Evolutionary conservation across 2,797 vertebrate species (phyloP).

Genomic region (Pipistrellus nathusii): DNA sequence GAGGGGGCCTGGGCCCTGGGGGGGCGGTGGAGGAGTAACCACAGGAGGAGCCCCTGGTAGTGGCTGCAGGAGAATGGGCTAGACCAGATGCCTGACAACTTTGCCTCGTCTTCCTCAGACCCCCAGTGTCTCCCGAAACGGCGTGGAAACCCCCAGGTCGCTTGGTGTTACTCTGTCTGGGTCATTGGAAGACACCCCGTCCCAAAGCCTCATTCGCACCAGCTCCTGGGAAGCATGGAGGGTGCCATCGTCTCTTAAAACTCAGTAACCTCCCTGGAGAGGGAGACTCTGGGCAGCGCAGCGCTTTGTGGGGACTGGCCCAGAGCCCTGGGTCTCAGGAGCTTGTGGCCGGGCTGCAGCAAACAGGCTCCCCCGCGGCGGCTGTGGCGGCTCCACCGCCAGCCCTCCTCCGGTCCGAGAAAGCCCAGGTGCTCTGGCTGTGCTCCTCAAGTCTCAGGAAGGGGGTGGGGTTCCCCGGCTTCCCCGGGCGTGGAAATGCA

Average conservation of each 20-base stretch:
- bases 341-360: neutral
- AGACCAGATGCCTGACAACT: neutral
- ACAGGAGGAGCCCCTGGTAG: neutral
- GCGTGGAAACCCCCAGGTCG: neutral
- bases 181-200: neutral
- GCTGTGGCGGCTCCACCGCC: accelerated
- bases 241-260: neutral
- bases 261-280: neutral
- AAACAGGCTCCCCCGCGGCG: neutral
- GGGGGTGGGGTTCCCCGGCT: neutral
- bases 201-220: neutral
- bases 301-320: neutral
- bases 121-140: neutral
- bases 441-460: neutral
- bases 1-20: neutral
- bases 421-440: neutral
- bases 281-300: neutral
- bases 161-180: neutral
- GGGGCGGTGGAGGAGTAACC: neutral
- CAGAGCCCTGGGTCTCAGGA: neutral
- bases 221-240: neutral
- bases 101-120: neutral
- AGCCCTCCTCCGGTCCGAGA: neutral
- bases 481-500: neutral
- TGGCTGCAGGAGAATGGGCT: neutral